These are phyloP conservation scores for Sympetrum striolatum DNA, from an alignment of 2,888 invertebrate species.

Conservation along the genomic window DNA sequence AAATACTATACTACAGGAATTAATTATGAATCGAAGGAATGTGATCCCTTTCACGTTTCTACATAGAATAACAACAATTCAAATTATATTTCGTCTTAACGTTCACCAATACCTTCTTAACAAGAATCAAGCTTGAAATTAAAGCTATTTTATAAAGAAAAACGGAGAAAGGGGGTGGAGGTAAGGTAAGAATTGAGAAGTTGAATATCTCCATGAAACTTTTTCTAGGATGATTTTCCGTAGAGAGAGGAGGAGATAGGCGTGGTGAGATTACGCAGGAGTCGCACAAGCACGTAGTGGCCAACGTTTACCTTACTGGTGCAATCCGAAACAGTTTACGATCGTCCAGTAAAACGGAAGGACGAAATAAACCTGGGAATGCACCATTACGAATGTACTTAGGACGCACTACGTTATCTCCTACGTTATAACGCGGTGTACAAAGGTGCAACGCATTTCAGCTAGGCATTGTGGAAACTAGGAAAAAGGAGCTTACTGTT, in stretches of 20 bases:
- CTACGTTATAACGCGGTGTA: not conserved
- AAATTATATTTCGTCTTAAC: too few relatives aligned
- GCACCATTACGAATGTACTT: conserved; percentile 23
- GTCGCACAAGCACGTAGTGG: not conserved
- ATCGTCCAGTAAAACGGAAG: conserved; percentile 15
- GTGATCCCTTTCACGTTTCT: too few relatives aligned
- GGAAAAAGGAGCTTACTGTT: not conserved
- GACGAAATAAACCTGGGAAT: conserved; percentile 17
- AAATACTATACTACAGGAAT: too few relatives aligned
- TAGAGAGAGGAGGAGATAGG: not conserved
- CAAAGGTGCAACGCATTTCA: not conserved
- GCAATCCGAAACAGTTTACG: conserved; percentile 16
- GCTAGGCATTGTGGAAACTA: not conserved
- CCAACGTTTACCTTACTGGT: not conserved
- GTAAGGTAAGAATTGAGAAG: too few relatives aligned
- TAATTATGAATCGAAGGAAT: too few relatives aligned
- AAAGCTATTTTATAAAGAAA: too few relatives aligned
- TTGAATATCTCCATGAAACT: too few relatives aligned
- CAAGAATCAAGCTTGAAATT: not conserved
- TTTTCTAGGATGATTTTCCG: not conserved
- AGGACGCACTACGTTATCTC: conserved; percentile 1
- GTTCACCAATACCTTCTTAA: too few relatives aligned
- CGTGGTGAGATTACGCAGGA: not conserved
- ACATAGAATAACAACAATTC: too few relatives aligned
- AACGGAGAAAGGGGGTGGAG: too few relatives aligned